Base-by-base conservation (phyloP, 2,888 invertebrate genomes). In the Eupelmus urozonus region DNA sequence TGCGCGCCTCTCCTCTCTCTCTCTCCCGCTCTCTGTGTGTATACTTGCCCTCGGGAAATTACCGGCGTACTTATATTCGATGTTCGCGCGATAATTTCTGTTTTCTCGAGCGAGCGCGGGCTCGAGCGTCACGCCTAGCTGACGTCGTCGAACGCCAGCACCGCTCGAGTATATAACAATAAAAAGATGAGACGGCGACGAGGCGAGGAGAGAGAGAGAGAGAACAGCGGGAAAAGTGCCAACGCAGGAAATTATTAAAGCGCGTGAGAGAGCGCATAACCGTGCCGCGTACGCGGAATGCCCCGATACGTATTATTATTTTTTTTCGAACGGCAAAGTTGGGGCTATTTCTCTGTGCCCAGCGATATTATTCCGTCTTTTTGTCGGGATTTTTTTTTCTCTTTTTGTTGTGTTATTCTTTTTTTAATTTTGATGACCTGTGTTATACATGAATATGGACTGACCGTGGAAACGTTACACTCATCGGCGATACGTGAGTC, bases 41-140 rank as follows among this genome's bases (percentile, higher is more conserved):
- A 20, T 23, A 49, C 34, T 66, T 79, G 79, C 81, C 80, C 78
- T 74, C 82, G 83, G 80, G 82, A 82, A 82, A 82, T 82, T 82
- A 81, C 81, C 60, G 78, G 82, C 67, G 75, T 79, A 79, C 79
- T 81, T 81, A 79, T 81, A 80, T 81, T 82, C 82, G 82, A 83
- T 84, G 82, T 23, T 77, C 66, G 80, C 80, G 83, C 79, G 83
- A 83, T 84, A 82, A 84, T 82, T 82, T 82, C 78, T 82, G 81
- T 82, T 82, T 83, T 82, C 83, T 82, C 71, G 82, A 67, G 76
- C 67, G 20, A 11, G 53, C 23, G 62, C 25, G 80, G 79, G 80
- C 77, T 80, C 80, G 76, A 2, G 60, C 82, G 82, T 82, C 81
- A 82, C 82, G 82, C 80, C 82, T 81, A 80, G 82, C 82, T 80